Percentiles rank a stretch among this genome's conserved stretches.
Conservation (phyloP, 2,113 vertebrate genomes). For the Cygnus buccinator region DNA sequence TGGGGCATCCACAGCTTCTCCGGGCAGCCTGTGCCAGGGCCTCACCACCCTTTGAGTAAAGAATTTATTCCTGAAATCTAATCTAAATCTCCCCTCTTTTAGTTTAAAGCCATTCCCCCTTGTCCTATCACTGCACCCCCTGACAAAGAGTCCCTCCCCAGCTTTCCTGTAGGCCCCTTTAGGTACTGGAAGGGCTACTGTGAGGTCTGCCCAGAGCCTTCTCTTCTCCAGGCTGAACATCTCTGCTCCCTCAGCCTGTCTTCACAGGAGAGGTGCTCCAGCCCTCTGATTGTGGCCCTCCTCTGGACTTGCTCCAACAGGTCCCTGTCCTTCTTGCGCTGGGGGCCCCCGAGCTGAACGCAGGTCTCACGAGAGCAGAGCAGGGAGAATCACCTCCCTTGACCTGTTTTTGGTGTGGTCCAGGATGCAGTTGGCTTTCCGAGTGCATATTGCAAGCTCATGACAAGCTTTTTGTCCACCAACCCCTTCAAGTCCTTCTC, state of each 20-base stretch:
- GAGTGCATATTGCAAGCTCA: neutral
- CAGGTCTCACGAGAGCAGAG: neutral
- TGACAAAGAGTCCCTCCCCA: too few relatives aligned
- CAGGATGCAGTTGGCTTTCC: neutral
- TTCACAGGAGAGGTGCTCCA: neutral
- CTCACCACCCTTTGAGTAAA: neutral
- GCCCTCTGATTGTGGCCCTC: neutral
- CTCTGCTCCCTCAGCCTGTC: neutral
- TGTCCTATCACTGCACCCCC: too few relatives aligned
- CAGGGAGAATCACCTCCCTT: neutral
- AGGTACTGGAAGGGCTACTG: neutral
- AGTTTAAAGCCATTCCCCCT: too few relatives aligned
- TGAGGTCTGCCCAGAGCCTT: neutral
- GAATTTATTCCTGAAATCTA: neutral
- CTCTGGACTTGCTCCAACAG: neutral
- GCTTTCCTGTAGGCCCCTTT: neutral
- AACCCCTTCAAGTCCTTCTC: neutral
- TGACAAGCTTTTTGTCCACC: neutral
- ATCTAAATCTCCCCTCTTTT: too few relatives aligned
- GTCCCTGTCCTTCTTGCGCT: neutral
- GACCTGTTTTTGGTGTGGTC: neutral
- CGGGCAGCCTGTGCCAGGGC: neutral
- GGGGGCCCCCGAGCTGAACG: neutral
- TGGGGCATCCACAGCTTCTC: neutral
- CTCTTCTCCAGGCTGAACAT: neutral